A percentile compares a stretch with the other conserved stretches of the same genome.
phyloP scores from a whole-genome alignment of 2,888 invertebrate species.

The Callyntrura guangdongensis region DNA sequence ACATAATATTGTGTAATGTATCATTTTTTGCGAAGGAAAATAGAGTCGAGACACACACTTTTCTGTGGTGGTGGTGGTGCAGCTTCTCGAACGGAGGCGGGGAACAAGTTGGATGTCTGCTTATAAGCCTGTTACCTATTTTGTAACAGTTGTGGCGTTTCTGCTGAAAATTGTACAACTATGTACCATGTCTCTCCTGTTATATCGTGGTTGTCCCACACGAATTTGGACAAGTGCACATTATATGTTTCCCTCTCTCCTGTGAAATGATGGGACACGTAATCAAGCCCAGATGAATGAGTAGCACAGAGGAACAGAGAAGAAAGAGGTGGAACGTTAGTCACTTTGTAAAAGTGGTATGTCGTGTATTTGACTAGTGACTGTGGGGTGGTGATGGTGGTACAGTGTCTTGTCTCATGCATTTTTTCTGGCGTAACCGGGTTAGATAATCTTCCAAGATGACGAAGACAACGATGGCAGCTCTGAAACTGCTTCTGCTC shows the following conservation, averaged over 20 bases:
- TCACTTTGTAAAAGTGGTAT: constrained; percentile 6
- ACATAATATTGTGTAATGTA: background rate
- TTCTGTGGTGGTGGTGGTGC: background rate
- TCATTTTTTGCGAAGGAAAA: constrained; percentile 26
- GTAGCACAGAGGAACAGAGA: constrained; percentile 29
- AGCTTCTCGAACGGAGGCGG: constrained; percentile 48
- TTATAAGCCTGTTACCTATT: background rate
- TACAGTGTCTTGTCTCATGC: constrained; percentile 53
- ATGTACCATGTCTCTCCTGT: background rate
- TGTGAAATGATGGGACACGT: constrained; percentile 3
- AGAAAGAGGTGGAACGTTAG: constrained; percentile 6
- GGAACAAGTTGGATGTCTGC: background rate
- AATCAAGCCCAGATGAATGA: constrained; percentile 73
- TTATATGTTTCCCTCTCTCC: background rate
- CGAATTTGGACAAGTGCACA: constrained; percentile 43
- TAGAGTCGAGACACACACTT: background rate
- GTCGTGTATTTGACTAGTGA: constrained; percentile 8
- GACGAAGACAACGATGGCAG: constrained; percentile 22
- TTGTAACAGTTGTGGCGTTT: constrained; percentile 9
- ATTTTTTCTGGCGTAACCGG: constrained; percentile 75
- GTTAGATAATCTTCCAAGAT: constrained; percentile 75
- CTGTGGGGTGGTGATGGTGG: constrained; percentile 28
- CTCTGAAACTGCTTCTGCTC: constrained; percentile 1
- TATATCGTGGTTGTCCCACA: constrained; percentile 17
- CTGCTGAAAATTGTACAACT: background rate